Evolutionary conservation across 2,113 vertebrate genomes (phyloP), one percentile per base, ranked within the genome.

Genomic region (Raja brachyura): DNA sequence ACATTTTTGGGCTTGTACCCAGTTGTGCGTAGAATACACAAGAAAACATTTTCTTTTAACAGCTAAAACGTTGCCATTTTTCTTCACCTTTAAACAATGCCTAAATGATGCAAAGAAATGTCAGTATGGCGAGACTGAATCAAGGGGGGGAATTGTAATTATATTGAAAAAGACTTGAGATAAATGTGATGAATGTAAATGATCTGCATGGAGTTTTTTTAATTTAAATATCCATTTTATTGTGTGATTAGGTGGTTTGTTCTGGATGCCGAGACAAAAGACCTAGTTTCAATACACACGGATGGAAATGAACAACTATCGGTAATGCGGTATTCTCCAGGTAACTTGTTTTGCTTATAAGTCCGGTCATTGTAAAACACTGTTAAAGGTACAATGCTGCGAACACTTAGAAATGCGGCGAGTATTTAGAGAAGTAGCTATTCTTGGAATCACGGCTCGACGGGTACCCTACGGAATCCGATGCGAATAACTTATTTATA

Each of bases 231-330:
- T 48, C 39, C 66, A 56, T 66, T 77, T 9, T 68, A 81, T 6
- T 68, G 0, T 74, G 90, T 81, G 93, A 93, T 48, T 94, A 99
- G 99, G 97, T 99, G 99, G 99, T 99, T 98, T 94, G 97, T 98
- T 95, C 96, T 99, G 95, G 99, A 99, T 39, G 98, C 99, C 6
- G 98, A 99, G 96, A 98, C 97, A 3, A 97, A 97, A 39, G 99
- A 99, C 96, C 96, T 99, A 94, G 98, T 99, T 93, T 98, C 97
- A 74, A 99, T 99, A 94, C 99, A 99, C 95, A 99, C 99, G 0
- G 99, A 99, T 8, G 99, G 99, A 74, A 99, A 99, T 0, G 99
- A 99, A 2, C 98, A 99, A 96, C 97, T 99, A 93, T 99, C 98
- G 0, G 97, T 99, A 94, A 97, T 99, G 98, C 98, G 99, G 94